Evolutionary conservation across 2,888 invertebrate species (phyloP), one percentile per base, ranked within the genome.

Genomic region (Frankliniella intonsa): DNA sequence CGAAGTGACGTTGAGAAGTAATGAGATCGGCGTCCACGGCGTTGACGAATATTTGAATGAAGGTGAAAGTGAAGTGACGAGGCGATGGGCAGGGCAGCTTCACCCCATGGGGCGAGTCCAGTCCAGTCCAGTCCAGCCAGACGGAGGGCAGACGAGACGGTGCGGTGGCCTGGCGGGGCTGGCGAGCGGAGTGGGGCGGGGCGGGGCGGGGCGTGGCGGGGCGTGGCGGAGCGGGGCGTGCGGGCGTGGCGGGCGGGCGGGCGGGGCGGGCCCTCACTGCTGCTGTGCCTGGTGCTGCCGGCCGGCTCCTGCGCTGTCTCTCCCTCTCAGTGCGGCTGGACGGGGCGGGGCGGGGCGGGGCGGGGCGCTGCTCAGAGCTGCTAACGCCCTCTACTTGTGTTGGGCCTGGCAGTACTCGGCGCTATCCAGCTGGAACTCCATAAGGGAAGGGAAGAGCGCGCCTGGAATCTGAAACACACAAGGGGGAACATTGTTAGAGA

Each of bases 331-430:
- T 12, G 17, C 17, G 55, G 55, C 55, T 55, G 55, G 12, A 55
- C 55, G 55, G 17, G 17, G 55, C 14, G 55, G 55, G 19, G 55
- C 8, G 38, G 38, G 38, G 38, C 38, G 38, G 38, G 38, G 38
- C 38, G 38, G 38, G 38, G 25, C 51, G 51, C 19, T 80, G 81
- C 27, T 51, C 12, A 38, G 69, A 69, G 69, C 69, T 82, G 22
- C 76, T 69, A 62, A 50, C 65, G 62, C 50, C 83, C 84, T 91
- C 93, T 95, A 95, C 95, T 95, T 96, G 96, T 97, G 97, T 94
- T 97, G 97, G 90, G 97, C 97, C 93, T 96, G 96, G 94, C 97
- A 97, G 93, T 96, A 97, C 92, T 97, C 97, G 92, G 96, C 96
- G 91, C 96, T 97, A 93, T 96, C 96, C 93, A 96, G 94, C 92